These are phyloP conservation scores for Arothron firmamentum DNA, from an alignment of 2,113 vertebrate species.

Conservation along the genomic window DNA sequence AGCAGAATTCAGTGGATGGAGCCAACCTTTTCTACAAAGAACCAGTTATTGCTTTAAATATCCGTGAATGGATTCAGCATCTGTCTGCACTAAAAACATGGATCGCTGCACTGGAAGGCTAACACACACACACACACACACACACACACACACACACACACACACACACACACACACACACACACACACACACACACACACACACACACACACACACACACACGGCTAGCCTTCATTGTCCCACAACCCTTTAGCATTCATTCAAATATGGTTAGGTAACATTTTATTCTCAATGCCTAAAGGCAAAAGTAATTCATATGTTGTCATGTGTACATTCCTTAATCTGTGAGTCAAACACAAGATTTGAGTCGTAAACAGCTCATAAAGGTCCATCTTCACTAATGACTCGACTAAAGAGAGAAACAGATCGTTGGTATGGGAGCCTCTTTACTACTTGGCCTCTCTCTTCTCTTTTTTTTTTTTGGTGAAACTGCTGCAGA, in stretches of 20 bases:
- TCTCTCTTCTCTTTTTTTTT: conserved; percentile 4
- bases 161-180: too few species aligned
- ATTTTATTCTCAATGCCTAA: conserved; percentile 16
- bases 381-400: conserved; percentile 57
- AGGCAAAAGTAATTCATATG: background rate
- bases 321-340: background rate
- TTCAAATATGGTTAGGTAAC: too few species aligned
- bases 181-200: background rate
- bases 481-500: conserved; percentile 8
- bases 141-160: too few species aligned
- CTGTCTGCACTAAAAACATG: conserved; percentile 50
- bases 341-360: conserved; percentile 10
- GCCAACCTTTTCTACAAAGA: conserved; percentile 37
- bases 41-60: conserved; percentile 69
- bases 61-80: conserved; percentile 59
- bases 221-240: background rate
- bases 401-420: conserved; percentile 59
- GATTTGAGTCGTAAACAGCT: conserved; percentile 51
- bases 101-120: conserved; percentile 16
- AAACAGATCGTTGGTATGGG: conserved; percentile 37
- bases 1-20: conserved; percentile 3
- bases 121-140: background rate
- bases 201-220: background rate
- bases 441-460: conserved; percentile 40
- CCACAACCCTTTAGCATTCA: too few species aligned